These are phyloP conservation scores for Neuroscelio doddi DNA, from an alignment of 2,888 invertebrate genomes.

Conservation along the genomic window DNA sequence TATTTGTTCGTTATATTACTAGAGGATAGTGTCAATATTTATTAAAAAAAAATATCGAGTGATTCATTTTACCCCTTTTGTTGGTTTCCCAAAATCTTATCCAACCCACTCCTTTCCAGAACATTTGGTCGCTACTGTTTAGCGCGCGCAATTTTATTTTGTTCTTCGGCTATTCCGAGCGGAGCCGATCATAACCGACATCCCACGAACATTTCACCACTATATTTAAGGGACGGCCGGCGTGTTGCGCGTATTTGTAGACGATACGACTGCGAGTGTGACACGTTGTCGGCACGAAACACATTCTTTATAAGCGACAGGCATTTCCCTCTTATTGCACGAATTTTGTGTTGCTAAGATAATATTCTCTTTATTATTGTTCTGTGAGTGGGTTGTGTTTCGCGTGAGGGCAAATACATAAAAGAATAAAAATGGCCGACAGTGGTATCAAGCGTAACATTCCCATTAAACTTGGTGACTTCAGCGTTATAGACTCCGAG, in stretches of 20 bases:
- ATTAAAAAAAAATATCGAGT: neutral
- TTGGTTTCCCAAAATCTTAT: neutral
- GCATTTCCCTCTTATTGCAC: neutral
- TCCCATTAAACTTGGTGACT: conserved; percentile 94
- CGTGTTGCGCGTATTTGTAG: conserved; percentile 64
- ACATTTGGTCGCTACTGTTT: neutral
- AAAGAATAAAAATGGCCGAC: conserved; percentile 82
- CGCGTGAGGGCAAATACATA: conserved; percentile 15
- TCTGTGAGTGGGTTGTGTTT: conserved; percentile 29
- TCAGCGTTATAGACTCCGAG: conserved; percentile 96
- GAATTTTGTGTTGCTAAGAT: neutral
- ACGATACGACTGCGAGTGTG: conserved; percentile 43
- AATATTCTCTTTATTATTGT: neutral
- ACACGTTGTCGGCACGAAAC: neutral
- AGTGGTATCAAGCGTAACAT: conserved; percentile 89
- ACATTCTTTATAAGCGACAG: neutral
- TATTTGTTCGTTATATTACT: neutral
- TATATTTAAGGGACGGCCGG: conserved; percentile 69
- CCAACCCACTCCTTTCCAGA: neutral
- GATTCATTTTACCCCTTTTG: neutral
- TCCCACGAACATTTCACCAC: conserved; percentile 47
- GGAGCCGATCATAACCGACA: conserved; percentile 32
- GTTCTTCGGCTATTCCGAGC: conserved; percentile 18
- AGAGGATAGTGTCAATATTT: neutral
- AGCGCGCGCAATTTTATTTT: neutral